Base-by-base conservation (phyloP, 2,888 invertebrate species). In the Microplitis deprimator region DNA sequence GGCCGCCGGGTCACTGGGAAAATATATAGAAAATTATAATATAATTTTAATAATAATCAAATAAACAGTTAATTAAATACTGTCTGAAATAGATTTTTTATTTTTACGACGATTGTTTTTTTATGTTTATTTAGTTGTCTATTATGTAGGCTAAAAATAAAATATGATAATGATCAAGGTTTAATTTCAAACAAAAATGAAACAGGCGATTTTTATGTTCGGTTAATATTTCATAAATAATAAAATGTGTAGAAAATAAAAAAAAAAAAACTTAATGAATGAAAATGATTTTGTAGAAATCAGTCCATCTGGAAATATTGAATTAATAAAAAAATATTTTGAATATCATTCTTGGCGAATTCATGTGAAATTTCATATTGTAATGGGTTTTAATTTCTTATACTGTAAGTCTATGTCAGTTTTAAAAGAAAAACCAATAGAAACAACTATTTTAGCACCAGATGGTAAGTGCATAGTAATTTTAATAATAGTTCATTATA, bases 291-390 rank as follows among this genome's bases (percentile, higher is more conserved):
- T 90, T 90, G 59, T 89, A 95, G 96, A 97, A 90, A 92, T 96
- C 1, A 91, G 96, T 88, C 86, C 93, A 73, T 95, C 95, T 38
- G 94, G 94, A 29, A 95, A 97, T 82, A 90, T 97, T 78, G 91
- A 94, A 61, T 88, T 96, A 39, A 95, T 97, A 73, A 91, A 92
- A 92, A 81, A 88, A 73, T 97, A 97, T 87, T 91, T 94, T 0
- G 89, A 92, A 72, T 92, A 94, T 82, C 97, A 97, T 87, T 89
- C 91, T 0, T 88, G 91, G 60, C 86, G 94, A 10, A 89, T 94
- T 0, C 93, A 92, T 80, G 91, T 93, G 5, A 91, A 92, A 72
- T 91, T 94, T 76, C 90, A 92, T 79, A 92, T 96, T 0, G 3
- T 29, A 29, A 87, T 93, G 84, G 93, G 94, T 81, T 89, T 96